Evolutionary conservation across 2,113 vertebrate genomes (phyloP), one percentile per base, ranked within the genome.

Genomic region (Serinus canaria): DNA sequence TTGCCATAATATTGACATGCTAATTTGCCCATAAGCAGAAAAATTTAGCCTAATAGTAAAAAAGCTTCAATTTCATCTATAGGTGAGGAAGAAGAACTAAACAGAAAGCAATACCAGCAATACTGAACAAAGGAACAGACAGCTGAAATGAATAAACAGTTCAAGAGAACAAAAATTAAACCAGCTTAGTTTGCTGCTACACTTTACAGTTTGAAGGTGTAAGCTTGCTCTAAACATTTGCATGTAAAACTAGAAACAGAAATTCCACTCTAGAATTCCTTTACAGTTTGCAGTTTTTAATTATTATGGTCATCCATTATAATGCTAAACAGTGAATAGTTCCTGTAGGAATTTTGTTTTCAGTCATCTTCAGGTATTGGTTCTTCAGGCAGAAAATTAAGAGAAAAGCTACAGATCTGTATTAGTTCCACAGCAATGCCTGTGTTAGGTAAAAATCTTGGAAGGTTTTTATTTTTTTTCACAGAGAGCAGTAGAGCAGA

Each of bases 221-320:
- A 87, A 83, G 37, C 41, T 69, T 87, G 13, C 19, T 35, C 30
- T 77, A 39, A 87, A 58, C 1, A n/a, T 74, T 55, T 79, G 24
- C 19, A 62, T 30, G 20, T 24, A 66, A 74, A 95, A 62, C 2
- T 27, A 92, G 59, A 92, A 83, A 68, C 6, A 76, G 10, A 84
- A 89, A 82, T 73, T 74, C 85, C 55, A 67, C 60, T 82, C 69
- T 78, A 87, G 64, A 90, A 86, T 95, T 96, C 94, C 94, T 95
- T 95, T 95, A 90, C 87, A 94, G 88, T 84, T 83, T 73, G 67
- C 28, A 92, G 53, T 59, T 94, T 75, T 92, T 94, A 95, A 95
- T 97, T 95, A 96, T 90, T 96, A 90, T 16, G 62, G n/a, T 63
- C 15, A 92, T 94, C 96, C 77, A 93, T 89, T 94, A 94, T 96